Percentiles rank a stretch among this genome's conserved stretches.
These are phyloP conservation scores for Catostylus mosaicus DNA, from an alignment of 30 jellyfish, hydroid and myxozoan genomes.

Conservation along the genomic window DNA sequence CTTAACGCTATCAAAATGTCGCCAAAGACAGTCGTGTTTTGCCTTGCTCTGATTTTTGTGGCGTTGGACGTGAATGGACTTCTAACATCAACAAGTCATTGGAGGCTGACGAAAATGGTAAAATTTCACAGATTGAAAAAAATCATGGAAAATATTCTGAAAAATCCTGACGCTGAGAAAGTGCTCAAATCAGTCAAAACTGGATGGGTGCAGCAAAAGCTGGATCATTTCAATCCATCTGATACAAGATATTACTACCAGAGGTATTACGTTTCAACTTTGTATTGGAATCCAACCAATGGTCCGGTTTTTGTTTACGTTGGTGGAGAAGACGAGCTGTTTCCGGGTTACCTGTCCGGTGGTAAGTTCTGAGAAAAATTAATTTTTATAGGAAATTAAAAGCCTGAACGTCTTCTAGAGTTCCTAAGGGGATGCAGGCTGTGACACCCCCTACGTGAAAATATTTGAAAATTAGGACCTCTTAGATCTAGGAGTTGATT, in stretches of 20 bases:
- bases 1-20: conserved; percentile 13
- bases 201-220: conserved; percentile 57
- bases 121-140: conserved; percentile 25
- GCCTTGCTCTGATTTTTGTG: conserved; percentile 11
- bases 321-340: conserved; percentile 83
- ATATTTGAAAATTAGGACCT: no score
- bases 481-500: no score
- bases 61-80: conserved; percentile 39
- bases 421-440: no score
- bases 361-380: conserved; percentile 53
- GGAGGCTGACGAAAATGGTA: conserved; percentile 49
- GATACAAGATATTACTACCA: conserved; percentile 52
- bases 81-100: conserved; percentile 41
- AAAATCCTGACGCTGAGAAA: conserved; percentile 34
- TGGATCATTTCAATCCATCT: conserved; percentile 67
- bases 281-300: conserved; percentile 61
- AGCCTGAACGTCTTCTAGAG: no score
- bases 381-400: no score
- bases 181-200: conserved; percentile 50
- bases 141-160: conserved; percentile 19
- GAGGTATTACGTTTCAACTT: conserved; percentile 57
- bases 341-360: conserved; percentile 70
- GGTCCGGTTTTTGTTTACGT: conserved; percentile 87
- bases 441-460: no score
- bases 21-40: background rate